These are phyloP conservation scores for Napeogenes sylphis DNA, from an alignment of 2,888 invertebrate genomes.

Conservation along the genomic window DNA sequence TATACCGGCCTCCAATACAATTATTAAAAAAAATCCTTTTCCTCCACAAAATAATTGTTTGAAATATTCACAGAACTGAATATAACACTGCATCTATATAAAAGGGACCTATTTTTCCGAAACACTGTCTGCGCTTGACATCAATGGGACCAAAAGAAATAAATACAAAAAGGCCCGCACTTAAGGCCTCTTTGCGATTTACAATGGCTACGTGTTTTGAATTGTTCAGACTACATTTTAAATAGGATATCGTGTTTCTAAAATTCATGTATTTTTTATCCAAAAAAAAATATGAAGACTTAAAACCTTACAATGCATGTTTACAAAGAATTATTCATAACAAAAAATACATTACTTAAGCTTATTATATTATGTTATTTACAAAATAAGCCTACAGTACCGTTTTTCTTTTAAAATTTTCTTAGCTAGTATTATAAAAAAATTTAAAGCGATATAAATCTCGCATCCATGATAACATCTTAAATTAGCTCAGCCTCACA, in stretches of 20 bases:
- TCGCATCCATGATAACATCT: slow-evolving; percentile 12
- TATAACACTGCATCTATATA: slow-evolving; percentile 12
- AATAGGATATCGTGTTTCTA: slow-evolving; percentile 5
- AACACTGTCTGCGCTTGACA: slow-evolving; percentile 28
- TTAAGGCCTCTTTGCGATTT: slow-evolving; percentile 23
- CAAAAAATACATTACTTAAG: too few relatives aligned
- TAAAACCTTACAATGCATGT: too few relatives aligned
- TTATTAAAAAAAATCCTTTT: not conserved
- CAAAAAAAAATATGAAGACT: not conserved
- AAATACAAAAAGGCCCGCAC: slow-evolving; percentile 27
- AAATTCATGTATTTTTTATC: not conserved
- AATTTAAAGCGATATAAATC: not conserved
- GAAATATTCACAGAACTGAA: not conserved
- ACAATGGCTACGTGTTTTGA: slow-evolving; percentile 23
- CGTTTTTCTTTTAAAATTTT: not conserved
- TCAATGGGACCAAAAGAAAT: slow-evolving; percentile 27
- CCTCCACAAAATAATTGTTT: slow-evolving; percentile 4
- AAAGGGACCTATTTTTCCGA: slow-evolving; percentile 23
- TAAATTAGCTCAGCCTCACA: slow-evolving; percentile 21
- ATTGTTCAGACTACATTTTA: slow-evolving; percentile 18
- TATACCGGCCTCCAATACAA: too few relatives aligned
- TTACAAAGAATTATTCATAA: too few relatives aligned
- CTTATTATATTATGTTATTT: too few relatives aligned
- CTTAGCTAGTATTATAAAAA: not conserved
- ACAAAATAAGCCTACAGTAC: too few relatives aligned